A percentile compares a stretch with the other conserved stretches of the same genome.
These are phyloP conservation scores for Nettapus auritus DNA, from an alignment of 2,113 vertebrate genomes.

Conservation along the genomic window DNA sequence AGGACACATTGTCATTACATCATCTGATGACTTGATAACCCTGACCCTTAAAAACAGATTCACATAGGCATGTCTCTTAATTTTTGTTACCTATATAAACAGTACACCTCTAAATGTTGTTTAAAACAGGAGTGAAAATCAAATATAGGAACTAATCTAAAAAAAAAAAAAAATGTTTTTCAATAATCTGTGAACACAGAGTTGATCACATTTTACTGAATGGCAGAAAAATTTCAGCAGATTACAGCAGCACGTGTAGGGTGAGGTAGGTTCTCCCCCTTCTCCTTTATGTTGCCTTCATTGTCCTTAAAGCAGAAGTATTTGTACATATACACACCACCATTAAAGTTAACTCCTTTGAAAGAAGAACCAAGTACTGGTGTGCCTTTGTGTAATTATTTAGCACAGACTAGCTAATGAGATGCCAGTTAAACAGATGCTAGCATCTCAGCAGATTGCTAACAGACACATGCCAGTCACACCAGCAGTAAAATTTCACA, in stretches of 20 bases:
- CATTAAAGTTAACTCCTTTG: not conserved
- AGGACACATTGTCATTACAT: slow-evolving; percentile 89
- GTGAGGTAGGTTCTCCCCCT: too few relatives aligned
- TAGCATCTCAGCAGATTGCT: not conserved
- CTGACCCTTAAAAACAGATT: slow-evolving; percentile 81
- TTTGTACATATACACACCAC: not conserved
- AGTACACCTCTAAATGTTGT: not conserved
- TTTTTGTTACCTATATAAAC: not conserved
- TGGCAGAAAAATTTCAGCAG: not conserved
- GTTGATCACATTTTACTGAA: not conserved
- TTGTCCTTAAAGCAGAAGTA: not conserved
- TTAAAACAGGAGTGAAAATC: not conserved
- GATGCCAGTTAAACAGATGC: not conserved
- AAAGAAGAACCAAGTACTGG: not conserved
- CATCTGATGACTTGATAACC: slow-evolving; percentile 83
- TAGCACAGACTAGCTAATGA: not conserved
- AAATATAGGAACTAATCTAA: not conserved
- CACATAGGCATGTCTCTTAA: not conserved
- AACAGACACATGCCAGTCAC: not conserved
- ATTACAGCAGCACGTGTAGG: not conserved
- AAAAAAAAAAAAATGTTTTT: not conserved
- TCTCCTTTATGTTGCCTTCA: rapidly evolving
- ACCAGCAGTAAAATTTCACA: not conserved
- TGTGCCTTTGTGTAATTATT: not conserved
- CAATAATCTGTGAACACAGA: not conserved